Percentiles rank a stretch among this genome's conserved stretches.
These are phyloP conservation scores for Encarsia formosa DNA, from an alignment of 2,888 invertebrate species.

Conservation along the genomic window DNA sequence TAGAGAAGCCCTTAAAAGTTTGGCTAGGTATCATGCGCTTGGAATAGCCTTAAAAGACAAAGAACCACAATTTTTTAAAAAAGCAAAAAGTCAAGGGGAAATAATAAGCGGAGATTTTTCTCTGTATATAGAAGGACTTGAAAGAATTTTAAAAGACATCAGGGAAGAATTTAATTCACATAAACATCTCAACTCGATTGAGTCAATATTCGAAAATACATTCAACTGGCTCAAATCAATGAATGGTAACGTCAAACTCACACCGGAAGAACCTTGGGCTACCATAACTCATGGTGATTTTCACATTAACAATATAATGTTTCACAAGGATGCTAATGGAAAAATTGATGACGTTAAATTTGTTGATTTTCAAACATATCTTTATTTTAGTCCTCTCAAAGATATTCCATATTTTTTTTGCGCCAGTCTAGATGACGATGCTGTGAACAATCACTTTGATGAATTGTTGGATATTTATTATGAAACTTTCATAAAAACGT, in stretches of 20 bases:
- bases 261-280: constrained; percentile 49
- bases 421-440: constrained; percentile 52
- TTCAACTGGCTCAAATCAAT: background rate
- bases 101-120: constrained; percentile 22
- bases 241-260: constrained; percentile 10
- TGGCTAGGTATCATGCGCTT: constrained; percentile 60
- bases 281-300: constrained; percentile 58
- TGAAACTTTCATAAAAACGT: constrained; percentile 29
- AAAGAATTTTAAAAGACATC: constrained; percentile 33
- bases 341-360: constrained; percentile 55
- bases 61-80: constrained; percentile 33
- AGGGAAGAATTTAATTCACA: constrained; percentile 19
- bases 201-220: constrained; percentile 1
- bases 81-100: background rate
- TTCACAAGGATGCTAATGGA: constrained; percentile 48
- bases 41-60: constrained; percentile 55
- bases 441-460: constrained; percentile 51
- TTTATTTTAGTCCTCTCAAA: constrained; percentile 53
- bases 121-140: constrained; percentile 25
- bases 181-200: background rate
- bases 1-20: constrained; percentile 50
- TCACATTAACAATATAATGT: constrained; percentile 62
- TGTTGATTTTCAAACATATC: constrained; percentile 59
- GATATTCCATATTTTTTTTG: constrained; percentile 58
- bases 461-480: constrained; percentile 56